Conservation (phyloP, 2,888 invertebrate genomes). For the Masnerella sp. region DNA sequence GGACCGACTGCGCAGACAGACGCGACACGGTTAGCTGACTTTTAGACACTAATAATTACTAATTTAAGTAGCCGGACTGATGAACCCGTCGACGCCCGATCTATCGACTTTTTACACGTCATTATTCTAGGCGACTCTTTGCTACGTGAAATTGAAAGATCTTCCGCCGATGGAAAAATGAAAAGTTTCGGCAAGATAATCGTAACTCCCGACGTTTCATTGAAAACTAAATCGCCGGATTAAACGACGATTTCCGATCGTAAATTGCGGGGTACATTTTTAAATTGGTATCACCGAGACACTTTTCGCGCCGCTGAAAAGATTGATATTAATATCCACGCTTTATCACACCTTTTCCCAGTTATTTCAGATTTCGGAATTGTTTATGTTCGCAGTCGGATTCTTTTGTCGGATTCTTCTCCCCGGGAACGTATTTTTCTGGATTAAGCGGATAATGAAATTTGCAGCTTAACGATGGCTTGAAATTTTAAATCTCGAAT, state of each 20-base stretch:
- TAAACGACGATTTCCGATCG: constrained; percentile 1
- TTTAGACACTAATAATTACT: constrained; percentile 57
- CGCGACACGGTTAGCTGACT: constrained; percentile 43
- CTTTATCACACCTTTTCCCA: too few relatives aligned
- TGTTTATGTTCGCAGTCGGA: too few relatives aligned
- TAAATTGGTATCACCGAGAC: too few relatives aligned
- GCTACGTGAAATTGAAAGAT: constrained; percentile 19
- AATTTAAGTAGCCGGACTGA: constrained; percentile 46
- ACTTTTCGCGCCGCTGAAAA: too few relatives aligned
- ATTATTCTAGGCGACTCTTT: constrained; percentile 9
- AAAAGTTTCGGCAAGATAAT: constrained; percentile 1
- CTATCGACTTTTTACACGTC: constrained; percentile 4
- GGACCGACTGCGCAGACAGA: constrained; percentile 52
- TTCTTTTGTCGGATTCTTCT: too few relatives aligned
- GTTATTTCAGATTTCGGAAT: too few relatives aligned
- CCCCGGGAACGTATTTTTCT: too few relatives aligned
- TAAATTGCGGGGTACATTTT: too few relatives aligned
- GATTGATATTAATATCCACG: too few relatives aligned
- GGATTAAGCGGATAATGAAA: too few relatives aligned
- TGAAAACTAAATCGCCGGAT: constrained; percentile 2
- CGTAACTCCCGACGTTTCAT: neutral
- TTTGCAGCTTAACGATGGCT: too few relatives aligned
- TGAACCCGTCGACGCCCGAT: constrained; percentile 16
- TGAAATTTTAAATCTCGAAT: too few relatives aligned
- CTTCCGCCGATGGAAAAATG: constrained; percentile 1